phyloP scores from a whole-genome alignment of 2,797 vertebrate genomes.

The Sebastes matsubarae region DNA sequence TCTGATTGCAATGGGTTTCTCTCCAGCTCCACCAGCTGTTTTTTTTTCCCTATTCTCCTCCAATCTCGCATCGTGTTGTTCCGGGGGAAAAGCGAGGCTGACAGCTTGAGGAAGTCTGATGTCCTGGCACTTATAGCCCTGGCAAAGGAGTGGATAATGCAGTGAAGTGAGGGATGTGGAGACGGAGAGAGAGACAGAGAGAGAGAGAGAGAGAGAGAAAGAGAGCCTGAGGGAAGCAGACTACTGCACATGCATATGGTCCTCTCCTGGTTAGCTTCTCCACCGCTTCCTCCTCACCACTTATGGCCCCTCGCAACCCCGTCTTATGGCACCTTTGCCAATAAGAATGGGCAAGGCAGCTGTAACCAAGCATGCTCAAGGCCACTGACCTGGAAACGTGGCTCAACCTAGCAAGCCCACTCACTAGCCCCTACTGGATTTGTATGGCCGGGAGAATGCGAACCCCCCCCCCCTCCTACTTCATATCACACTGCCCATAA shows the following conservation, averaged over 20 bases:
- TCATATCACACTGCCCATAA: slow-evolving; percentile 45
- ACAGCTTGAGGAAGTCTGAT: slow-evolving; percentile 76
- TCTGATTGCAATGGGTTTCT: slow-evolving; percentile 34
- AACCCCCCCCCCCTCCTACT: slow-evolving; percentile 6
- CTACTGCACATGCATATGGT: slow-evolving; percentile 79
- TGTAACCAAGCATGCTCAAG: slow-evolving; percentile 84
- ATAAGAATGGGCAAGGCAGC: slow-evolving; percentile 79
- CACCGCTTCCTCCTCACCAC: slow-evolving; percentile 66
- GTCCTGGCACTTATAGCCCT: slow-evolving; percentile 68
- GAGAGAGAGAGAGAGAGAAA: slow-evolving; percentile 24
- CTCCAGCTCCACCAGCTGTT: slow-evolving; percentile 66
- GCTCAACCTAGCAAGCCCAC: slow-evolving; percentile 77
- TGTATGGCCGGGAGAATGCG: slow-evolving; percentile 68
- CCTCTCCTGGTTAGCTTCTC: slow-evolving; percentile 71
- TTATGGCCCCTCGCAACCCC: slow-evolving; percentile 63
- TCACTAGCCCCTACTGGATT: slow-evolving; percentile 75
- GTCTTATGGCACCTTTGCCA: slow-evolving; percentile 79
- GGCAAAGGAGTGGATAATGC: slow-evolving; percentile 63
- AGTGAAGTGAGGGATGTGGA: slow-evolving; percentile 60
- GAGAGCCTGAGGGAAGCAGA: slow-evolving; percentile 56
- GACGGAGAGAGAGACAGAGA: slow-evolving; percentile 18
- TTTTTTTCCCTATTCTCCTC: slow-evolving; percentile 23
- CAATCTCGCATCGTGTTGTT: slow-evolving; percentile 52
- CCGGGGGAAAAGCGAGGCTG: slow-evolving; percentile 44
- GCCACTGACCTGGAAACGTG: slow-evolving; percentile 84